Base-by-base conservation (phyloP, 2,113 vertebrate genomes). In the Panthera leo region DNA sequence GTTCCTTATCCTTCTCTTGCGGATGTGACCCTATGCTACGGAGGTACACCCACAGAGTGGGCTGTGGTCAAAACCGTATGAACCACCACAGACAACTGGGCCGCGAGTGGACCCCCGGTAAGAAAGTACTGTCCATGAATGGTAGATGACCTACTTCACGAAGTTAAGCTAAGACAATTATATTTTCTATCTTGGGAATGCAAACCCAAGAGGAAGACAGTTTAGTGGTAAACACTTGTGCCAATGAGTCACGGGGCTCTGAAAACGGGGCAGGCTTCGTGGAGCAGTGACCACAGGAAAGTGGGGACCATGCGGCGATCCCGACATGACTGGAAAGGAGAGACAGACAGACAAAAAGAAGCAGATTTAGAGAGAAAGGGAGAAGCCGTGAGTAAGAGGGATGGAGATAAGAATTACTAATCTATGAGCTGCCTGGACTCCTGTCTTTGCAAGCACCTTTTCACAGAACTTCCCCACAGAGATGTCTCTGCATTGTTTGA, bases 21-120 rank as follows among this genome's bases (percentile, higher is more conserved):
- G 31, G 36, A 5, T 75, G 21, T 1, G 3, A 2, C 65, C 29
- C 3, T 45, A 7, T 21, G 7, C 7, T 42, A 4, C 4, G 23
- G 34, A 12, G 7, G 1, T 3, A 7, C 3, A 3, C 2, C n/a
- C n/a, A n/a, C 19, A 75, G 27, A 55, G 21, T 73, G 16, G 39
- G 36, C 39, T 71, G 21, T n/a, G 71, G 61, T 34, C 70, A 29
- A 2, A 45, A 31, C 29, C 6, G 8, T 29, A 11, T 7, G 21
- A 78, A 45, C 18, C 58, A 45, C 23, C 58, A 42, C 21, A 63
- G 14, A 8, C 6, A 31, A 0, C 0, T 51, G 39, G 15, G 29
- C 15, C 3, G 39, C 45, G 27, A 61, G 4, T 9, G 8, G 36
- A 8, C 3, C 23, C 42, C 39, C 39, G 36, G 18, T 2, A n/a